Conservation (phyloP, 2,888 invertebrate genomes). For the Drosophila fulvimacula region DNA sequence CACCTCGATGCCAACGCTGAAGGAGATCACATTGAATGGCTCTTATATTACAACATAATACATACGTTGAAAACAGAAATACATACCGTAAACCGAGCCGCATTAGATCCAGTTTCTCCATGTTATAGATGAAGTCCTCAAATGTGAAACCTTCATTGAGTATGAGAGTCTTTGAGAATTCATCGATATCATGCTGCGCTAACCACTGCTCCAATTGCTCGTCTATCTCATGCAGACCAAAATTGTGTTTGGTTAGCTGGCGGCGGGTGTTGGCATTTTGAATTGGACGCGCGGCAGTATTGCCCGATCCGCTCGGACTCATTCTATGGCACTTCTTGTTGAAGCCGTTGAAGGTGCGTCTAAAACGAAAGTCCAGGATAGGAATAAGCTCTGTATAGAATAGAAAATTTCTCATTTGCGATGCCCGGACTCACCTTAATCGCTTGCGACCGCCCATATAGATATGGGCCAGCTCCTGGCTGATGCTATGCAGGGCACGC, state of each 20-base stretch:
- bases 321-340: slow-evolving; percentile 72
- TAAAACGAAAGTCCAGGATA: slow-evolving; percentile 32
- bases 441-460: slow-evolving; percentile 77
- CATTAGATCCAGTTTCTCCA: slow-evolving; percentile 93
- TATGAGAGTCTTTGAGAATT: slow-evolving; percentile 88
- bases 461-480: slow-evolving; percentile 80
- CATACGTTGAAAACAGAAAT: slow-evolving; percentile 64
- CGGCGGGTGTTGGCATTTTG: slow-evolving; percentile 55
- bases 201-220: slow-evolving; percentile 90
- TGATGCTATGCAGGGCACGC: slow-evolving; percentile 77
- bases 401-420: neutral
- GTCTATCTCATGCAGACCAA: slow-evolving; percentile 85
- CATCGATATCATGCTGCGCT: slow-evolving; percentile 88
- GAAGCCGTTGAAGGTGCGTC: slow-evolving; percentile 64
- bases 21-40: neutral
- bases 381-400: neutral
- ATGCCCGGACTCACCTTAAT: slow-evolving; percentile 46
- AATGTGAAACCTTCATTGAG: slow-evolving; percentile 91
- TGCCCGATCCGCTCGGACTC: slow-evolving; percentile 56
- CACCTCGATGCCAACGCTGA: slow-evolving; percentile 90
- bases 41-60: neutral
- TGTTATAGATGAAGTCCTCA: slow-evolving; percentile 91
- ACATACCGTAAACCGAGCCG: slow-evolving; percentile 90
- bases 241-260: slow-evolving; percentile 70
- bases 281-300: slow-evolving; percentile 23